phyloP scores from a whole-genome alignment of 2,888 invertebrate genomes.

The Arctia plantaginis region DNA sequence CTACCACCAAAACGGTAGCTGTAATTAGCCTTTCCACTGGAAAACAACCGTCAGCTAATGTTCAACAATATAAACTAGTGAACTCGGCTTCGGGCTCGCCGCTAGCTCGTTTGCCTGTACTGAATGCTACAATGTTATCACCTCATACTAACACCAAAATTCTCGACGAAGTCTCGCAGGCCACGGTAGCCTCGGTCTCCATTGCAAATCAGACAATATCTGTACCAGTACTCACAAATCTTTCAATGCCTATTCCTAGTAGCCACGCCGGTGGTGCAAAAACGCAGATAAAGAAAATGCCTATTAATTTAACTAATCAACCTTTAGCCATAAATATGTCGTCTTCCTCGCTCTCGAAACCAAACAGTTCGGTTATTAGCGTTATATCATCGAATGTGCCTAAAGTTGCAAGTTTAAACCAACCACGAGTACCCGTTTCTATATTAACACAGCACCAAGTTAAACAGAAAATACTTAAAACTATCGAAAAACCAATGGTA shows the following conservation, averaged over 20 bases:
- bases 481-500: slow-evolving; percentile 83
- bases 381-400: slow-evolving; percentile 81
- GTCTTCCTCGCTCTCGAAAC: slow-evolving; percentile 73
- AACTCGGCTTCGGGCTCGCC: slow-evolving; percentile 64
- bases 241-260: slow-evolving; percentile 70
- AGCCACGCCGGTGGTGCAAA: slow-evolving; percentile 60
- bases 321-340: slow-evolving; percentile 73
- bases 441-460: slow-evolving; percentile 82
- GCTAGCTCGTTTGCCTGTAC: slow-evolving; percentile 74
- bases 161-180: slow-evolving; percentile 86
- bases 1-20: slow-evolving; percentile 84
- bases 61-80: slow-evolving; percentile 82
- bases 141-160: slow-evolving; percentile 81
- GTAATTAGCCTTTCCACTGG: slow-evolving; percentile 82
- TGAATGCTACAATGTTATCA: slow-evolving; percentile 64
- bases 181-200: slow-evolving; percentile 85
- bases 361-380: slow-evolving; percentile 81
- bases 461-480: slow-evolving; percentile 83
- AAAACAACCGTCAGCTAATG: slow-evolving; percentile 71
- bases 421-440: slow-evolving; percentile 74
- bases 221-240: slow-evolving; percentile 80
- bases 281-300: slow-evolving; percentile 63
- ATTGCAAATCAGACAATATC: slow-evolving; percentile 85
- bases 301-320: slow-evolving; percentile 70
- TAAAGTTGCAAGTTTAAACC: slow-evolving; percentile 71